phyloP scores from a whole-genome alignment of 2,797 vertebrate genomes.

The Sebastes matsubarae region DNA sequence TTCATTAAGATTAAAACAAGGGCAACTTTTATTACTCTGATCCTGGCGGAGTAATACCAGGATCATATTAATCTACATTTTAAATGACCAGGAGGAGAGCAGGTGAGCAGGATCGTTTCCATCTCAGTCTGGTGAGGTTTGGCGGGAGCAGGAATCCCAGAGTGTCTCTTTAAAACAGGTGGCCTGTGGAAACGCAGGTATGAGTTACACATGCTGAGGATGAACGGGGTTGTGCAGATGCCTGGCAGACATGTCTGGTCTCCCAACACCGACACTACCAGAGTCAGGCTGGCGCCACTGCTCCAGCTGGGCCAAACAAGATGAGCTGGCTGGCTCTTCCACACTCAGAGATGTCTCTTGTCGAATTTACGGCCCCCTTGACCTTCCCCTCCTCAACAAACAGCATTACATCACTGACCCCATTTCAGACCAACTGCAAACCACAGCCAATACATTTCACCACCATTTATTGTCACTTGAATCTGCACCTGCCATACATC shows the following conservation, averaged over 20 bases:
- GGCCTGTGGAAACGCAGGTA: constrained; percentile 43
- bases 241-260: constrained; percentile 47
- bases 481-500: constrained; percentile 38
- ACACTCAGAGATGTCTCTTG: constrained; percentile 57
- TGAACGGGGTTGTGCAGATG: constrained; percentile 21
- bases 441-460: constrained; percentile 32
- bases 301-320: constrained; percentile 61
- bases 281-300: constrained; percentile 71
- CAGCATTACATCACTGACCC: constrained; percentile 73
- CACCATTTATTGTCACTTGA: constrained; percentile 37
- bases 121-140: constrained; percentile 6
- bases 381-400: constrained; percentile 38
- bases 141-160: not conserved
- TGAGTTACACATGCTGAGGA: constrained; percentile 61
- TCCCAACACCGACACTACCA: constrained; percentile 59
- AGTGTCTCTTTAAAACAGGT: constrained; percentile 35
- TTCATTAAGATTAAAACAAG: not conserved
- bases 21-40: not conserved
- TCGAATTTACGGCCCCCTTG: constrained; percentile 49
- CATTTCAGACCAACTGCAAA: constrained; percentile 42
- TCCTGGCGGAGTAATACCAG: not conserved
- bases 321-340: constrained; percentile 46
- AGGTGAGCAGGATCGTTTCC: not conserved
- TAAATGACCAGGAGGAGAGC: not conserved
- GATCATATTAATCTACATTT: not conserved